phyloP scores from a whole-genome alignment of 2,113 vertebrate genomes.

The Nycticorax nycticorax region DNA sequence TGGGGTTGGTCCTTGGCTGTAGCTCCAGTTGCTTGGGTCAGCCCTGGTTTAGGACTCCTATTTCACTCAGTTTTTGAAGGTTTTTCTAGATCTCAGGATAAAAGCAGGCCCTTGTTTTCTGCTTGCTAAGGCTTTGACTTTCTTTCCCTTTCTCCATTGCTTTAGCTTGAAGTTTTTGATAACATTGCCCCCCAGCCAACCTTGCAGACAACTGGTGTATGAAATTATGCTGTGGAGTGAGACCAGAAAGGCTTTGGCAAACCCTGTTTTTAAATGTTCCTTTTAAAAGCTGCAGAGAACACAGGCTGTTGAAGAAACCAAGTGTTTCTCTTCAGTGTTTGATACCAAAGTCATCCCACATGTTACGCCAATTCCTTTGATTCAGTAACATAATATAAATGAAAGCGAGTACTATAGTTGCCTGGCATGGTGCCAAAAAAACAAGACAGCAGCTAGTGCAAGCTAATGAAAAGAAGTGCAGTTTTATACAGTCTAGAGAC shows the following conservation, averaged over 20 bases:
- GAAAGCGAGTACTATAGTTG: neutral
- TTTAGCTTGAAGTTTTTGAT: neutral
- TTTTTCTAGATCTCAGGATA: neutral
- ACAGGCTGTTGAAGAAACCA: neutral
- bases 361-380: neutral
- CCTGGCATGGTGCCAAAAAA: neutral
- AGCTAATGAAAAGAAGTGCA: neutral
- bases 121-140: neutral
- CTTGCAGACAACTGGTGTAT: neutral
- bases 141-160: neutral
- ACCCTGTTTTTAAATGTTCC: neutral
- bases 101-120: neutral
- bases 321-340: neutral
- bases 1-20: neutral
- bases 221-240: neutral
- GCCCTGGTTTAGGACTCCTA: neutral
- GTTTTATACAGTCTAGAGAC: neutral
- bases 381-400: neutral
- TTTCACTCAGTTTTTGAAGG: neutral
- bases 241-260: neutral
- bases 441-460: neutral
- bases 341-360: neutral
- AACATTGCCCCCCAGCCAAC: rapidly evolving
- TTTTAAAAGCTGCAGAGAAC: neutral
- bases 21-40: neutral